Evolutionary conservation across 30 jellyfish, hydroid and myxozoan species (phyloP).

Genomic region (Rhopilema esculentum): DNA sequence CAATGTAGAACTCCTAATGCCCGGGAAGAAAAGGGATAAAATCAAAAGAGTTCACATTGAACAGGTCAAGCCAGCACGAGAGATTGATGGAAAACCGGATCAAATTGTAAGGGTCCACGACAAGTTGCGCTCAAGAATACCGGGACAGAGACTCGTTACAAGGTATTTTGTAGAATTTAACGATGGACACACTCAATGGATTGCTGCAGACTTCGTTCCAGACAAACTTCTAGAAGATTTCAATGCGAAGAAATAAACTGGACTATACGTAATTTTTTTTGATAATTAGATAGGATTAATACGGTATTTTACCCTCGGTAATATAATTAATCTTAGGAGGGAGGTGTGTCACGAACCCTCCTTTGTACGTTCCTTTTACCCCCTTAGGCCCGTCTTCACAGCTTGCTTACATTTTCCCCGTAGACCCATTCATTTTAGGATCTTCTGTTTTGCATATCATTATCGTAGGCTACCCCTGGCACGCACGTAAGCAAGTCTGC

Average conservation of each 20-base stretch:
- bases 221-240: conserved; percentile 37
- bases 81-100: conserved; percentile 37
- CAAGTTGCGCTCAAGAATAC: conserved; percentile 52
- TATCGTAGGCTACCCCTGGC: not conserved
- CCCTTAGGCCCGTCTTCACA: not conserved
- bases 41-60: conserved; percentile 32
- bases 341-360: conserved; percentile 38
- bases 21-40: conserved; percentile 13
- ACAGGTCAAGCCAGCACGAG: conserved; percentile 43
- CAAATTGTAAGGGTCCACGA: conserved; percentile 49
- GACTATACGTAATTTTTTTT: conserved; percentile 18
- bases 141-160: conserved; percentile 60
- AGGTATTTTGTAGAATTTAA: conserved; percentile 32
- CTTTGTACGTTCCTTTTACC: not conserved
- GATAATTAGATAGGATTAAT: conserved; percentile 17
- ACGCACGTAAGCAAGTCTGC: not conserved
- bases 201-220: conserved; percentile 44
- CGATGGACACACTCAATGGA: conserved; percentile 56
- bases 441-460: not conserved
- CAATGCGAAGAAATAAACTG: conserved; percentile 33
- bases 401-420: not conserved
- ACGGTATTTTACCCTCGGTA: conserved; percentile 42
- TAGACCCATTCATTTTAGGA: not conserved
- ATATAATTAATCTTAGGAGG: conserved; percentile 52
- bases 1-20: conserved; percentile 32